Conservation (phyloP, 2,113 vertebrate genomes). For the Herpailurus yagouaroundi region DNA sequence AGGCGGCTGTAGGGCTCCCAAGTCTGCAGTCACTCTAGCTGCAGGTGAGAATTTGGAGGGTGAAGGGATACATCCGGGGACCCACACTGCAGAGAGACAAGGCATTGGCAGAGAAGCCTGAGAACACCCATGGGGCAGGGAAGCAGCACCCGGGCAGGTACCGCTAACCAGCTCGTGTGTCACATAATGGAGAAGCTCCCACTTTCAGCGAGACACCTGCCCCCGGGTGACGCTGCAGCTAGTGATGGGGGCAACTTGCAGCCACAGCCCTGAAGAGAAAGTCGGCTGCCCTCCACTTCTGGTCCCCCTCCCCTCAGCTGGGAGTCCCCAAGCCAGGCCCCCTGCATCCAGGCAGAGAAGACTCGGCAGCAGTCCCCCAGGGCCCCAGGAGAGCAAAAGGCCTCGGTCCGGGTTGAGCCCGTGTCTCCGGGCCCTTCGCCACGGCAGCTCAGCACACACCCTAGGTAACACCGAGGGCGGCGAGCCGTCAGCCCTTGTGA, state of each 20-base stretch:
- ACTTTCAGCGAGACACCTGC: background rate
- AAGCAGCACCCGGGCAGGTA: rapidly evolving
- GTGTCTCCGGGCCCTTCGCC: rapidly evolving
- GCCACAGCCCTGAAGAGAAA: background rate
- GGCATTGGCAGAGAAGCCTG: background rate
- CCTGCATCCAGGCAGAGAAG: background rate
- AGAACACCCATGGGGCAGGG: rapidly evolving
- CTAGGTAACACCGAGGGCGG: rapidly evolving
- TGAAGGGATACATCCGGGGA: background rate
- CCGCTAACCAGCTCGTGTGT: rapidly evolving
- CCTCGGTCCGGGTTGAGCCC: rapidly evolving
- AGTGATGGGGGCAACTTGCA: background rate
- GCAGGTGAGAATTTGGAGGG: background rate
- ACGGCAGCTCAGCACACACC: background rate
- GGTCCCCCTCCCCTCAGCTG: too few species aligned
- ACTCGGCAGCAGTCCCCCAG: background rate
- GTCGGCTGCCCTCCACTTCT: background rate
- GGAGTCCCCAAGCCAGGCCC: background rate
- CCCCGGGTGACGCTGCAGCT: background rate
- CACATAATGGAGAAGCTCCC: rapidly evolving
- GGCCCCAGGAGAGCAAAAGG: background rate
- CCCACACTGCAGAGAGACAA: background rate
- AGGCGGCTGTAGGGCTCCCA: rapidly evolving
- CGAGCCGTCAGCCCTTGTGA: background rate
- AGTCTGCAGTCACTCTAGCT: background rate